A percentile compares a stretch with the other conserved stretches of the same genome.
These are phyloP conservation scores for Apostichopus leukothele DNA, from an alignment of 53 echinoderm and acorn worm species.

Conservation along the genomic window DNA sequence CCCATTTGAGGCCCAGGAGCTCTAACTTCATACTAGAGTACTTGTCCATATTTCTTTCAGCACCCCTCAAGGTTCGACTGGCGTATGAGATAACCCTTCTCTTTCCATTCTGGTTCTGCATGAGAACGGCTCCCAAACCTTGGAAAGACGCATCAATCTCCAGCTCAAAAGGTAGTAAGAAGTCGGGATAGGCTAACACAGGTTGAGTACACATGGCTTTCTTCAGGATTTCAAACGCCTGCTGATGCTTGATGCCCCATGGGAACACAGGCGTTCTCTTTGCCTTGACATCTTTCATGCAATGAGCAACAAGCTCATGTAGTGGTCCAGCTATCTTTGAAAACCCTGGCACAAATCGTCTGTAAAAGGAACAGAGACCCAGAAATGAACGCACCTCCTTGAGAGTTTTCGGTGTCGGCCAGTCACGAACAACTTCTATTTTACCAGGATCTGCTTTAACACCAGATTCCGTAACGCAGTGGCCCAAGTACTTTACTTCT, in stretches of 20 bases:
- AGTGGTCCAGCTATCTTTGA: too few species aligned
- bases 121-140: constrained; percentile 62
- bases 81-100: constrained; percentile 25
- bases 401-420: constrained; percentile 8
- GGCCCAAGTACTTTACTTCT: constrained; percentile 41
- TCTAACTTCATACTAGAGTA: constrained; percentile 53
- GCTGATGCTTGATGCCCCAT: constrained; percentile 22
- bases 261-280: neutral
- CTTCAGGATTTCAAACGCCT: constrained; percentile 28
- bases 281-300: neutral
- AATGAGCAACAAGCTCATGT: constrained; percentile 16
- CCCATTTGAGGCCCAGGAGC: constrained; percentile 46
- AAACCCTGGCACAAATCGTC: constrained; percentile 31
- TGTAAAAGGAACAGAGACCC: constrained; percentile 40
- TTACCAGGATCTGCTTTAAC: neutral
- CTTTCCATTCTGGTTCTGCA: constrained; percentile 41
- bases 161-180: constrained; percentile 50
- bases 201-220: neutral
- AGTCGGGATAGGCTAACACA: constrained; percentile 9
- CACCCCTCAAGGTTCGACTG: constrained; percentile 49
- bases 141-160: constrained; percentile 57
- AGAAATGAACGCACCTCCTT: constrained; percentile 34
- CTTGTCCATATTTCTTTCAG: constrained; percentile 55
- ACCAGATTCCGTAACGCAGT: neutral
- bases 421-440: constrained; percentile 2